These are phyloP conservation scores for Alcis repandata DNA, from an alignment of 2,888 invertebrate genomes.

Conservation along the genomic window DNA sequence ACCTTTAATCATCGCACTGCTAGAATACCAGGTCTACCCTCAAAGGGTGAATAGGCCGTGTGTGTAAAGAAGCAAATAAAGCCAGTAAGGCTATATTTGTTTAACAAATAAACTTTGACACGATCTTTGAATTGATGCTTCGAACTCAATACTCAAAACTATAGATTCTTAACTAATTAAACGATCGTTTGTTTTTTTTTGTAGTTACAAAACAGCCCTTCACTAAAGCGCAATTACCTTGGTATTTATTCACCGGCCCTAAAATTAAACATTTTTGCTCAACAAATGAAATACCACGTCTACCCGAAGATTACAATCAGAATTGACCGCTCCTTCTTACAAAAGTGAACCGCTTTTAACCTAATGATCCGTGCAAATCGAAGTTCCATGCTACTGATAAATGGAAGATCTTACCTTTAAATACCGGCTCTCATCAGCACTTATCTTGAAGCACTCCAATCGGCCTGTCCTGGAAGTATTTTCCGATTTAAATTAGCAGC, in stretches of 20 bases:
- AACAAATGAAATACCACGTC: constrained; percentile 23
- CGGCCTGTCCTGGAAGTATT: constrained; percentile 19
- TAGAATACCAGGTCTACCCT: too few species aligned
- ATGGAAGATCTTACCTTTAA: constrained; percentile 46
- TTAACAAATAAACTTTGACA: too few species aligned
- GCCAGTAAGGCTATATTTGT: too few species aligned
- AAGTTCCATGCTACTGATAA: constrained; percentile 44
- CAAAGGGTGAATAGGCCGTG: too few species aligned
- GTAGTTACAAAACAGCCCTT: background rate
- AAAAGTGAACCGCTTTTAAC: constrained; percentile 43
- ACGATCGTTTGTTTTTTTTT: too few species aligned
- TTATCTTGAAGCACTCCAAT: constrained; percentile 35
- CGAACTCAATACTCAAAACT: too few species aligned
- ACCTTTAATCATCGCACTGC: too few species aligned
- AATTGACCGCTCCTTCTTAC: constrained; percentile 44
- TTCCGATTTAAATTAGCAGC: constrained; percentile 11
- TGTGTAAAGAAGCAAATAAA: too few species aligned
- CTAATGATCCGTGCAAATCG: constrained; percentile 48
- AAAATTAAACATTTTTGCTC: constrained; percentile 12
- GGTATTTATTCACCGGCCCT: constrained; percentile 5
- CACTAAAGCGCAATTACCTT: background rate
- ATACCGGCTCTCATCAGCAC: constrained; percentile 40
- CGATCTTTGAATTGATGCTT: too few species aligned
- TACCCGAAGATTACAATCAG: constrained; percentile 37
- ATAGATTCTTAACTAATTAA: too few species aligned